Evolutionary conservation across 2,888 invertebrate species (phyloP).

Genomic region (Acleris sparsana): DNA sequence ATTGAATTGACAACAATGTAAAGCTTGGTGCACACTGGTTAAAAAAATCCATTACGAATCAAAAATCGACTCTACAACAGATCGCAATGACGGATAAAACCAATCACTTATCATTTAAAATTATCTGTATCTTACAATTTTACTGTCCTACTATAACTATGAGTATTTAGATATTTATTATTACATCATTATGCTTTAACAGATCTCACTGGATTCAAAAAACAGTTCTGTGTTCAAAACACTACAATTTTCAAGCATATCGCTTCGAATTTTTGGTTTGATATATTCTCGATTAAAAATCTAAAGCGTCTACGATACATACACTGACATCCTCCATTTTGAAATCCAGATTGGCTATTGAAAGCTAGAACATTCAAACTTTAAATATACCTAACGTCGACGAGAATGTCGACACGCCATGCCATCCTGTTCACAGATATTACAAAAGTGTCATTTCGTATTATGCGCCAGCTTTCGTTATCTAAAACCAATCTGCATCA

Average conservation of each 20-base stretch:
- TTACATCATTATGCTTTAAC: slow-evolving; percentile 65
- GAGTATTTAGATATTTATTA: slow-evolving; percentile 66
- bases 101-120: slow-evolving; percentile 22
- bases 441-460: no score
- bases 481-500: slow-evolving; percentile 22
- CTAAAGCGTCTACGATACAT: slow-evolving; percentile 62
- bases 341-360: slow-evolving; percentile 36
- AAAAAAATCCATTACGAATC: slow-evolving; percentile 16
- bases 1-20: slow-evolving; percentile 56
- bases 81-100: slow-evolving; percentile 12
- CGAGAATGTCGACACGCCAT: no score
- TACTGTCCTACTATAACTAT: slow-evolving; percentile 64
- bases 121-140: slow-evolving; percentile 41
- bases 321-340: slow-evolving; percentile 44
- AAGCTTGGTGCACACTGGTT: slow-evolving; percentile 36
- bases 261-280: slow-evolving; percentile 82
- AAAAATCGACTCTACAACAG: slow-evolving; percentile 15
- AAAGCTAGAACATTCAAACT: slow-evolving; percentile 38
- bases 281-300: slow-evolving; percentile 68
- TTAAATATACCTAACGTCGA: no score
- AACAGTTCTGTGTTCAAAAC: slow-evolving; percentile 77
- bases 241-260: slow-evolving; percentile 81
- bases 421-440: no score
- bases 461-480: no score
- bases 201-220: slow-evolving; percentile 70